Conservation (phyloP, 2,888 invertebrate genomes). For the Automeris io region DNA sequence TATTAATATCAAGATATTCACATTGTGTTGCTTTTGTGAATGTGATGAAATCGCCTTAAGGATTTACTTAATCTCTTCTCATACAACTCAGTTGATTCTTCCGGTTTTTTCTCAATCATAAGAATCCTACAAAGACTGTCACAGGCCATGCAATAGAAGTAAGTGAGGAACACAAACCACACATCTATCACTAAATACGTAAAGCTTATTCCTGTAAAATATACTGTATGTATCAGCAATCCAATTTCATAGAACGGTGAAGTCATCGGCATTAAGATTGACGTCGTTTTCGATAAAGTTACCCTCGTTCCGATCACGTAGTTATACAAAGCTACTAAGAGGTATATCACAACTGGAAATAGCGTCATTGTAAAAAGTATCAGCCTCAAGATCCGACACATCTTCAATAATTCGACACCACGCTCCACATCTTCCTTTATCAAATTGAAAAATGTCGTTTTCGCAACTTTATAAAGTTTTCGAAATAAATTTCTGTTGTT, state of each 20-base stretch:
- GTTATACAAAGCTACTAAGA: slow-evolving; percentile 35
- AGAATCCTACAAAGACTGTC: slow-evolving; percentile 33
- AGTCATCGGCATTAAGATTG: slow-evolving; percentile 46
- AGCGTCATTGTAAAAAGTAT: slow-evolving; percentile 22
- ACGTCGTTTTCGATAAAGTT: slow-evolving; percentile 41
- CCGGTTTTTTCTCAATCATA: slow-evolving; percentile 16
- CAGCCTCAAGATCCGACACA: slow-evolving; percentile 24
- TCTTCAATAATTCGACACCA: slow-evolving; percentile 20
- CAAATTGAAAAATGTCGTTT: slow-evolving; percentile 30
- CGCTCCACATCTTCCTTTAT: slow-evolving; percentile 25
- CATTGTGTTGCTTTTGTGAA: too few relatives aligned
- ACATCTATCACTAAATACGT: slow-evolving; percentile 36
- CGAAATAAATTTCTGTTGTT: slow-evolving; percentile 28
- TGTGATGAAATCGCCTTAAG: slow-evolving; percentile 37
- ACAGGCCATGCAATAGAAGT: slow-evolving; percentile 34
- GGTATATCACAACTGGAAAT: slow-evolving; percentile 30
- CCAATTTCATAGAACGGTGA: slow-evolving; percentile 48
- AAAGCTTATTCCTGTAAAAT: slow-evolving; percentile 31
- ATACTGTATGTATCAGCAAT: slow-evolving; percentile 38
- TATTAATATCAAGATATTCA: too few relatives aligned
- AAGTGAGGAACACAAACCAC: slow-evolving; percentile 45
- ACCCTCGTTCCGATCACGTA: slow-evolving; percentile 34
- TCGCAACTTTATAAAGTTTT: slow-evolving; percentile 33
- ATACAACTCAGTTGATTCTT: slow-evolving; percentile 26
- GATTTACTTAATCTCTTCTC: slow-evolving; percentile 29